Evolutionary conservation across 2,113 vertebrate species (phyloP).

Genomic region (Herpailurus yagouaroundi): DNA sequence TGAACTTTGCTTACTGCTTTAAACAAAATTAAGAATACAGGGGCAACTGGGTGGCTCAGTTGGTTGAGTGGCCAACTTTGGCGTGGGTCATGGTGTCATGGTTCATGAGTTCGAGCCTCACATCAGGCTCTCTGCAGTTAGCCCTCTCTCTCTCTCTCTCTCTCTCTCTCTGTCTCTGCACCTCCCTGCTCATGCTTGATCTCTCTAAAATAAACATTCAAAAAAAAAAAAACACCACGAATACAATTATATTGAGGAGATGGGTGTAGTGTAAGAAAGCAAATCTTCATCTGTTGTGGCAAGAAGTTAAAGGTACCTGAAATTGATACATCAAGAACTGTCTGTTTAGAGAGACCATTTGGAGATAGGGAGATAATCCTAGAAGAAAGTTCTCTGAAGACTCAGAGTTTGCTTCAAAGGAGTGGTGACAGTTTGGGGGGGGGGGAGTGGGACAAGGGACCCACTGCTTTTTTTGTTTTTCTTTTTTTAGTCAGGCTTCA

Average conservation of each 20-base stretch:
- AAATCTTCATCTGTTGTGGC: not conserved
- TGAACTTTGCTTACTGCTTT: not conserved
- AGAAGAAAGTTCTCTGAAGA: not conserved
- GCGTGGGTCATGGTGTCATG: no score
- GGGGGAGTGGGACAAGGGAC: rapidly evolving
- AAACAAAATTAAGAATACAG: not conserved
- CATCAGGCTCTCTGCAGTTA: no score
- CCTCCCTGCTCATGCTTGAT: no score
- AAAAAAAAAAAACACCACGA: not conserved
- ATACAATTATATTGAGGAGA: not conserved
- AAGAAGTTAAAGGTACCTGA: not conserved
- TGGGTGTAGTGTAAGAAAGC: not conserved
- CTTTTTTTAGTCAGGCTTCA: no score
- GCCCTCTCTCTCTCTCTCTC: no score
- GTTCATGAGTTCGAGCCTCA: no score
- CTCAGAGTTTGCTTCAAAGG: not conserved
- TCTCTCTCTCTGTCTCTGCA: no score
- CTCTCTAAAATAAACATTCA: no score
- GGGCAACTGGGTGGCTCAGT: no score
- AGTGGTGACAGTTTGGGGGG: not conserved
- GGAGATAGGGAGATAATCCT: not conserved
- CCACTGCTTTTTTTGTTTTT: not conserved
- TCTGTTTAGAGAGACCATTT: not conserved
- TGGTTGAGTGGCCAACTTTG: no score
- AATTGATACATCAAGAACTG: not conserved